Conservation (phyloP, 2,888 invertebrate species). For the Cheilosia soror region DNA sequence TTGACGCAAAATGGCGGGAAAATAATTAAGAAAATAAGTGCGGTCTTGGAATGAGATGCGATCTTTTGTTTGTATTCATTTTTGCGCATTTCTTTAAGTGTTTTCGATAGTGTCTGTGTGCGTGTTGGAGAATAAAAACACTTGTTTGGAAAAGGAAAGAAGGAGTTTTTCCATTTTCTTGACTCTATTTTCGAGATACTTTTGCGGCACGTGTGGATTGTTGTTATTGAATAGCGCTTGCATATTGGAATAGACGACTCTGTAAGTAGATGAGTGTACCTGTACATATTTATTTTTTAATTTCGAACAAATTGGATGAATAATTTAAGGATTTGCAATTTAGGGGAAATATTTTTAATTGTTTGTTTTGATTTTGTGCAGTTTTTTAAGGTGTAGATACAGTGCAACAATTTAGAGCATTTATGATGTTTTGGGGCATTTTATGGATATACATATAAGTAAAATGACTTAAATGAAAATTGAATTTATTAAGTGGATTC, state of each 20-base stretch:
- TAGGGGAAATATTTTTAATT: too few species aligned
- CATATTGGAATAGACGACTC: slow-evolving; percentile 25
- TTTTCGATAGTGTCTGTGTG: slow-evolving; percentile 33
- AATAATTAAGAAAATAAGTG: slow-evolving; percentile 66
- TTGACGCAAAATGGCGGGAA: slow-evolving; percentile 67
- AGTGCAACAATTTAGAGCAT: too few species aligned
- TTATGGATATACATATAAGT: too few species aligned
- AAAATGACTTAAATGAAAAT: too few species aligned
- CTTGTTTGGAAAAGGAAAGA: slow-evolving; percentile 37
- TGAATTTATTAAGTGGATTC: too few species aligned
- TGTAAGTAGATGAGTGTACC: slow-evolving; percentile 23
- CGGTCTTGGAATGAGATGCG: slow-evolving; percentile 24
- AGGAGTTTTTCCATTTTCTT: slow-evolving; percentile 7
- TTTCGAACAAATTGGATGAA: background rate
- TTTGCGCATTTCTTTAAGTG: slow-evolving; percentile 70
- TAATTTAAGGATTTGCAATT: background rate
- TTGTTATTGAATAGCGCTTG: slow-evolving; percentile 1
- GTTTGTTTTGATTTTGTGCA: background rate
- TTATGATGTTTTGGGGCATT: too few species aligned
- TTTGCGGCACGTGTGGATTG: slow-evolving; percentile 38
- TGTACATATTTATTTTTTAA: too few species aligned
- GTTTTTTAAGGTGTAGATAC: too few species aligned
- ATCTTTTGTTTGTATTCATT: slow-evolving; percentile 50
- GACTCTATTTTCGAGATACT: slow-evolving; percentile 1
- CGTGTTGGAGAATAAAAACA: slow-evolving; percentile 39